Evolutionary conservation across 2,797 vertebrate species (phyloP).

Genomic region (Graptemys geographica): DNA sequence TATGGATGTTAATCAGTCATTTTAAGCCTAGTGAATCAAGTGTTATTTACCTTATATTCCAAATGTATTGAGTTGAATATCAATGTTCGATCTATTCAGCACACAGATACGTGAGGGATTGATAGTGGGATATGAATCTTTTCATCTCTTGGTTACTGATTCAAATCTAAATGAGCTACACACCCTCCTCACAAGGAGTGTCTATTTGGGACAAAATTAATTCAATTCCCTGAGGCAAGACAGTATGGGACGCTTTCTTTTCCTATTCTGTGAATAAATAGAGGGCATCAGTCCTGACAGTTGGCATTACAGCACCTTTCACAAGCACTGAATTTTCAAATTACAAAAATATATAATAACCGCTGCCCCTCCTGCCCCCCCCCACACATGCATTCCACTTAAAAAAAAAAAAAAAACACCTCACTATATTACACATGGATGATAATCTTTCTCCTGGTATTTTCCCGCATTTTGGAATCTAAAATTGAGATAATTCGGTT

Average conservation of each 20-base stretch:
- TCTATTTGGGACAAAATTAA: neutral
- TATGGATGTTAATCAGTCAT: neutral
- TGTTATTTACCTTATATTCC: neutral
- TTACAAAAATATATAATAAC: neutral
- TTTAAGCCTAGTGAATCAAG: neutral
- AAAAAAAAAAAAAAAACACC: neutral
- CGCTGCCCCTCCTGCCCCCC: too few species aligned
- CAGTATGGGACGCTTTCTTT: neutral
- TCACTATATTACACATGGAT: neutral
- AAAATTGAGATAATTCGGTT: neutral
- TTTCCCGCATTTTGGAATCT: neutral
- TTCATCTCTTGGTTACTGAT: neutral
- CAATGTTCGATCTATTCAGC: fast-evolving
- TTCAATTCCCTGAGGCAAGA: neutral
- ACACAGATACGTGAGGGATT: neutral
- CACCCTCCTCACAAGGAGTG: neutral
- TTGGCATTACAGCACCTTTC: neutral
- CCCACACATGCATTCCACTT: neutral
- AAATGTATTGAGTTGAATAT: neutral
- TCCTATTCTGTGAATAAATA: neutral
- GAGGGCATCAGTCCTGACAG: neutral
- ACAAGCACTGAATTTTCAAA: neutral
- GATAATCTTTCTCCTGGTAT: neutral
- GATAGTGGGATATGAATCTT: fast-evolving
- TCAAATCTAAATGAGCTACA: neutral